Conservation (phyloP, 1,140 invertebrate genomes). For the Zaprionus ghesquierei region DNA sequence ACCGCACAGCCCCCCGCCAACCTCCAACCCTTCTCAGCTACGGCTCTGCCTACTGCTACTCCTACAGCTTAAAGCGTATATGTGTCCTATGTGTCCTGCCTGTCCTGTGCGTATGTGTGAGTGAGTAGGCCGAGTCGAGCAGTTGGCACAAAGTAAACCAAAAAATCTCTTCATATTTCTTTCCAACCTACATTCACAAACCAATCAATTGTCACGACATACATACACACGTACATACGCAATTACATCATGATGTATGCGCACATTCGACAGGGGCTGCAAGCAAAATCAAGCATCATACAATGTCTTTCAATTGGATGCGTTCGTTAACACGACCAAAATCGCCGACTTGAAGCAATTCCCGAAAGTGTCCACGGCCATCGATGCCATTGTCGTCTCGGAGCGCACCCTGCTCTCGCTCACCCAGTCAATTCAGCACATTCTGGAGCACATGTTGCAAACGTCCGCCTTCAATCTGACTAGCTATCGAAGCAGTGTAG, state of each 20-base stretch:
- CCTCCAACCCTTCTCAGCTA: background rate
- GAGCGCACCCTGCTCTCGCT: constrained; percentile 81
- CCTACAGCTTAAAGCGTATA: constrained; percentile 12
- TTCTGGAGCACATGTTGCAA: constrained; percentile 86
- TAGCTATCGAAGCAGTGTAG: constrained; percentile 85
- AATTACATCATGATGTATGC: constrained; percentile 7
- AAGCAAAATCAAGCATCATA: constrained; percentile 87
- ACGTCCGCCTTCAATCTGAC: constrained; percentile 87
- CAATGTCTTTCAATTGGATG: constrained; percentile 87
- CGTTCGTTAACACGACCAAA: constrained; percentile 86
- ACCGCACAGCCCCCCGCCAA: constrained; percentile 16
- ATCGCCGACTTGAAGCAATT: constrained; percentile 83
- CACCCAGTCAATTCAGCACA: constrained; percentile 84
- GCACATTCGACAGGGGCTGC: constrained; percentile 85
- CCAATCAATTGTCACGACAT: constrained; percentile 7
- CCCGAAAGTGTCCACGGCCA: constrained; percentile 78
- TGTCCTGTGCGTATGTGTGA: no score
- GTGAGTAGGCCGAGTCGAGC: background rate
- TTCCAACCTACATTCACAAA: constrained; percentile 13
- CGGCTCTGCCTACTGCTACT: background rate
- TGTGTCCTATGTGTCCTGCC: no score
- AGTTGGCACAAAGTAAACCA: constrained; percentile 10
- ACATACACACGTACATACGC: no score
- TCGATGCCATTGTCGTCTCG: constrained; percentile 77
- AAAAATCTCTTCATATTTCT: constrained; percentile 49